Base-by-base conservation (phyloP, 2,113 vertebrate species). In the Ammospiza nelsoni region DNA sequence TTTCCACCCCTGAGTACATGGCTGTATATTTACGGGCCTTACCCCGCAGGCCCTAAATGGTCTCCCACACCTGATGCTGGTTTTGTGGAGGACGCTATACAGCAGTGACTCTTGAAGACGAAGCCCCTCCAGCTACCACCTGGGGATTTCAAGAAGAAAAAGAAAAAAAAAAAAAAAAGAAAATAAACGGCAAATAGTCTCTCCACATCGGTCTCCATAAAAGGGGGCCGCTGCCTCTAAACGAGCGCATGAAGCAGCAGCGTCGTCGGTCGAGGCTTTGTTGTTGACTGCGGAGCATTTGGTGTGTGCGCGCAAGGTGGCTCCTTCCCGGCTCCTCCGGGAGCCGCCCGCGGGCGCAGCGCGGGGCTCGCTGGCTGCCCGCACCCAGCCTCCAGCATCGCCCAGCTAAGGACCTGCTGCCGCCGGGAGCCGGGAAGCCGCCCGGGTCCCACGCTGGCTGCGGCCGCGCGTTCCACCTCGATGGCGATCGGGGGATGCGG, bases 1-100 rank as follows among this genome's bases (percentile, higher is more conserved):
- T 13, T 69, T 49, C 29, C 61, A 27, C 2, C 7, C 33, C 5
- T 1, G 5, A 39, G 4, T 4, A 15, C 16, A 13, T 1, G 21
- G 21, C 43, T 67, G 18, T 14, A 4, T 7, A 82, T 11, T 37
- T 5, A 35, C 8, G 11, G 12, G 4, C 15, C 49, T 46, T 3
- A 62, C 10, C 4, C 48, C 5, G 33, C 66, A 12, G 57, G 7
- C 33, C 13, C 19, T 19, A 12, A 54, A 37, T 0, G 15, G 11
- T 5, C 57, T 48, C 63, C 81, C 41, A 9, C 55, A 66, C 51
- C 37, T 37, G 88, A 76, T 19, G 39, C 51, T 16, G 44, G 28
- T 27, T 66, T 66, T 33, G 21, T 2, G 43, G 21, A 76, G n/a
- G 33, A 59, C 19, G 15, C 54, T 19, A 31, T 1, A 21, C 0